Conservation (phyloP, 23 tunicate genomes). For the Trididemnum clinides region DNA sequence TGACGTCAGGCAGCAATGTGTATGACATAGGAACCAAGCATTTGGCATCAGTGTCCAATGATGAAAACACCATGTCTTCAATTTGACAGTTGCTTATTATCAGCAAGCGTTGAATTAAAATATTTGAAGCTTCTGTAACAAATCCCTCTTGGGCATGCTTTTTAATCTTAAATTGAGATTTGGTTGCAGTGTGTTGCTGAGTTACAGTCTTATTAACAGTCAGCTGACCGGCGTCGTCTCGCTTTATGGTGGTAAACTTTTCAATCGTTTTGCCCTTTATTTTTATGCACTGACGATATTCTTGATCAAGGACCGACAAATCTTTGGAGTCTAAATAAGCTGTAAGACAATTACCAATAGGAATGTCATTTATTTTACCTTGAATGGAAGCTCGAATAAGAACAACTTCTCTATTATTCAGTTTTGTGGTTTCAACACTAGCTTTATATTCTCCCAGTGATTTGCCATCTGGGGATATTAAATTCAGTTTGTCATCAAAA, state of each 20-base stretch:
- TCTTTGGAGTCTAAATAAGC: conserved; percentile 49
- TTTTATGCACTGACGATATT: conserved; percentile 57
- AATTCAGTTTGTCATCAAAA: conserved; percentile 71
- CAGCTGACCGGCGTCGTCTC: conserved; percentile 36
- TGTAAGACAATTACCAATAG: conserved; percentile 45
- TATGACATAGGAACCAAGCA: conserved; percentile 45
- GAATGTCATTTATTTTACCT: conserved; percentile 67
- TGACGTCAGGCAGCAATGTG: conserved; percentile 15
- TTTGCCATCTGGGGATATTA: conserved; percentile 60
- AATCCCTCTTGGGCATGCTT: conserved; percentile 31
- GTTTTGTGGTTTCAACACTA: conserved; percentile 40
- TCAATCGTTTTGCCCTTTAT: conserved; percentile 45
- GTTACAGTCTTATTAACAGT: conserved; percentile 39
- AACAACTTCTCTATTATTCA: conserved; percentile 30
- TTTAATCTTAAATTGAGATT: neutral
- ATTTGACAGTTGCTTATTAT: conserved; percentile 16
- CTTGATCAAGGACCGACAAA: conserved; percentile 56
- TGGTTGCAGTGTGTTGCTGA: conserved; percentile 22
- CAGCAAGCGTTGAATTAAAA: conserved; percentile 56
- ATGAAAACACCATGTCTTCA: conserved; percentile 43
- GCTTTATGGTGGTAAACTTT: conserved; percentile 56
- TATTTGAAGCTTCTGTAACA: conserved; percentile 71
- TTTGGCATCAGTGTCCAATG: conserved; percentile 58
- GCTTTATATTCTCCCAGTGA: conserved; percentile 57
- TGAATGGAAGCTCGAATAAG: conserved; percentile 59